A percentile compares a stretch with the other conserved stretches of the same genome.
Conservation (phyloP, 1,140 invertebrate genomes). For the Ylistrum balloti region DNA sequence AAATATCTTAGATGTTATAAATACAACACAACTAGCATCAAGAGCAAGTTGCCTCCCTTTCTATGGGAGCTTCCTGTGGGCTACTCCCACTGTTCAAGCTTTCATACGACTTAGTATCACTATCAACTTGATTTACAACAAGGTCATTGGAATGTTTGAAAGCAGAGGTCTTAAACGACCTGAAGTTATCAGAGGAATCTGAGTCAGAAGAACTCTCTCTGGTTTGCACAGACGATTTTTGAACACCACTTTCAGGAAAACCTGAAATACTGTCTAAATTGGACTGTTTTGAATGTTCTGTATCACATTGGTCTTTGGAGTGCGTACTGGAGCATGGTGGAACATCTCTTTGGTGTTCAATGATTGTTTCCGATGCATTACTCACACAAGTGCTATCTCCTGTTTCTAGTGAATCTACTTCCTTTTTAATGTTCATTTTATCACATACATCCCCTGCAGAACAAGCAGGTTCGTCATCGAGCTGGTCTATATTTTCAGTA, state of each 20-base stretch:
- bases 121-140: constrained; percentile 7
- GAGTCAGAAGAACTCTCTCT: constrained; percentile 22
- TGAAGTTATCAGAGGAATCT: not conserved
- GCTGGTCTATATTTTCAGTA: not conserved
- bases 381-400: not conserved
- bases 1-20: not conserved
- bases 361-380: not conserved
- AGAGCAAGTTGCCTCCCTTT: not conserved
- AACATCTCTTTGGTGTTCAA: not conserved
- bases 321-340: not conserved
- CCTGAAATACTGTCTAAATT: not conserved
- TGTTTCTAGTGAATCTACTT: not conserved
- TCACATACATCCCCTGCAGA: constrained; percentile 7
- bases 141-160: constrained; percentile 38
- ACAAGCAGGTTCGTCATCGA: not conserved
- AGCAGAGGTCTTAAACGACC: constrained; percentile 23
- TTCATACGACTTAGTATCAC: constrained; percentile 30
- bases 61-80: not conserved
- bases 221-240: not conserved
- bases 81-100: constrained; percentile 2
- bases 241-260: not conserved
- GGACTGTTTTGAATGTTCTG: not conserved
- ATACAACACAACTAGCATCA: not conserved
- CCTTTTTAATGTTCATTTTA: not conserved
- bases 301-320: constrained; percentile 1